phyloP scores from a whole-genome alignment of 2,113 vertebrate genomes.

The Tor tambroides region DNA sequence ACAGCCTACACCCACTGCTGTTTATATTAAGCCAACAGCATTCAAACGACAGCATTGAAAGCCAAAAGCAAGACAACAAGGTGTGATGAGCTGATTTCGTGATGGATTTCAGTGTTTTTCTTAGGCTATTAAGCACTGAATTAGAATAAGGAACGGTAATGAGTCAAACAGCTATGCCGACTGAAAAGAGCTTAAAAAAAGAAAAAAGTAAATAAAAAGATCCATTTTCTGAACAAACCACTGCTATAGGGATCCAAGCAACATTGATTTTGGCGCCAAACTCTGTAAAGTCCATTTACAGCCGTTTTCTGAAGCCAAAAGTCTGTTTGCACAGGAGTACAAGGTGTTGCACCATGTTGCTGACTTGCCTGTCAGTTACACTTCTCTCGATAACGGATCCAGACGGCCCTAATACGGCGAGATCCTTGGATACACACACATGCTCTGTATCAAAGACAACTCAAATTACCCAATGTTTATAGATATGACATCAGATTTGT shows the following conservation, averaged over 20 bases:
- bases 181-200: neutral
- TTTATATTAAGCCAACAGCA: conserved; percentile 9
- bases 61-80: neutral
- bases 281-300: neutral
- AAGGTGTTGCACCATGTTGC: conserved; percentile 49
- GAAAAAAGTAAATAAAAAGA: neutral
- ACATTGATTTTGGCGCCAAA: neutral
- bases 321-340: conserved; percentile 21
- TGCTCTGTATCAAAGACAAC: conserved; percentile 32
- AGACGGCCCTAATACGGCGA: neutral
- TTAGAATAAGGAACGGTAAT: neutral
- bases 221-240: neutral
- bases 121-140: neutral
- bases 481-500: conserved; percentile 54
- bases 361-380: neutral
- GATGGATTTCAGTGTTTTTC: neutral
- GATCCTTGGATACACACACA: conserved; percentile 27
- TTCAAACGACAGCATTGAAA: neutral
- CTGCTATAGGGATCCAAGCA: neutral
- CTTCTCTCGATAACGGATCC: neutral
- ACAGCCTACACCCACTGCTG: conserved; percentile 13
- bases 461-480: conserved; percentile 43
- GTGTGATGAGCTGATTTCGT: neutral
- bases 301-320: conserved; percentile 1
- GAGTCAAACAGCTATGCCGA: neutral